Evolutionary conservation across 2,797 vertebrate species (phyloP).

Genomic region (Holocentrus rufus): DNA sequence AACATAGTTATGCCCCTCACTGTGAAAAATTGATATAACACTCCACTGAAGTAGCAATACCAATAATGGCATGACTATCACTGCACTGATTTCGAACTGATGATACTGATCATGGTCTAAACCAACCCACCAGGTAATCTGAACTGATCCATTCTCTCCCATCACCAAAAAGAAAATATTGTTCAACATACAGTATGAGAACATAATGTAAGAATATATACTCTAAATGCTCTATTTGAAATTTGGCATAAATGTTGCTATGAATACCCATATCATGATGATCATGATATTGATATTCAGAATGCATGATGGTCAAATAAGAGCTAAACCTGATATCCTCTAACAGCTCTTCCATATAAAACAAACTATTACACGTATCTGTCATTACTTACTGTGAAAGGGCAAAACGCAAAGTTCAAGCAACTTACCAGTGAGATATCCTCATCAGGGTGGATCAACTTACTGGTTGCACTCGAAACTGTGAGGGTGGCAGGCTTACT

Average conservation of each 20-base stretch:
- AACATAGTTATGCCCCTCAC: conserved; percentile 49
- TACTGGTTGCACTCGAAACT: conserved; percentile 99
- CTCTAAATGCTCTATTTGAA: conserved; percentile 1
- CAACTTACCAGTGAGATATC: conserved; percentile 99
- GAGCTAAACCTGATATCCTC: neutral
- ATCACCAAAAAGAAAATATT: conserved; percentile 56
- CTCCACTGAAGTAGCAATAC: conserved; percentile 48
- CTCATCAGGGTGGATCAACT: conserved; percentile 99
- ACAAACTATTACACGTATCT: conserved; percentile 63
- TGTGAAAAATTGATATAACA: conserved; percentile 62
- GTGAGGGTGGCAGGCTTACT: conserved; percentile 98
- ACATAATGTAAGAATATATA: conserved; percentile 12
- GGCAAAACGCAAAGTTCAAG: conserved; percentile 77
- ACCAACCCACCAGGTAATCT: conserved; percentile 17
- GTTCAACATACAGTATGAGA: neutral
- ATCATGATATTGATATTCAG: neutral
- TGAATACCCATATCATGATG: neutral
- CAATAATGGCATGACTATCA: conserved; percentile 39
- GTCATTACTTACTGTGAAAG: conserved; percentile 87
- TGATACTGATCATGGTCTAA: conserved; percentile 16
- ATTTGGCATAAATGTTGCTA: neutral
- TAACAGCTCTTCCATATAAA: neutral
- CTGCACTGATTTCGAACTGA: conserved; percentile 62
- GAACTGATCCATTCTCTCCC: conserved; percentile 62
- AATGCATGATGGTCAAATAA: neutral